Percentiles rank a stretch among this genome's conserved stretches.
Conservation (phyloP, 2,113 vertebrate genomes). For the Rhinolophus ferrumequinum region DNA sequence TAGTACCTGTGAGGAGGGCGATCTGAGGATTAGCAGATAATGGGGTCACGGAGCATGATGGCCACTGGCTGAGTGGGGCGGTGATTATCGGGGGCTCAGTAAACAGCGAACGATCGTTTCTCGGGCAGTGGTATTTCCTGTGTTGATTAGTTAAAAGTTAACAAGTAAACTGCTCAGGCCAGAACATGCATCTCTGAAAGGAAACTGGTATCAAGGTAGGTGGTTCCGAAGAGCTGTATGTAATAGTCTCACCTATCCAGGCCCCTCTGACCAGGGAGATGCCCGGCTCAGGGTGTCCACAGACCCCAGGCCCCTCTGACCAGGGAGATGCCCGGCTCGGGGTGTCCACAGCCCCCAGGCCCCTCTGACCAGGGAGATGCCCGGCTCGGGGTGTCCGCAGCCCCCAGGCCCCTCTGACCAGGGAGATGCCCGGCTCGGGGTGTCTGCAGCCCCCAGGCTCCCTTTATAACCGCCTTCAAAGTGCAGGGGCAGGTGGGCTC, state of each 20-base stretch:
- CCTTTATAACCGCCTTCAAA: accelerated
- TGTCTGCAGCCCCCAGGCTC: neutral
- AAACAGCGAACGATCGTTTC: accelerated
- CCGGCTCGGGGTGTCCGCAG: neutral
- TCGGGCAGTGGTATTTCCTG: neutral
- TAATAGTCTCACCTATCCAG: neutral
- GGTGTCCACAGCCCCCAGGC: neutral
- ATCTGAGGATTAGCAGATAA: no score
- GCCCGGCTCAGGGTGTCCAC: neutral
- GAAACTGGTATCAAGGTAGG: neutral
- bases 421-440: no score
- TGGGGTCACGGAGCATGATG: accelerated
- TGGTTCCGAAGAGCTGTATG: no score
- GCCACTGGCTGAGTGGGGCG: neutral
- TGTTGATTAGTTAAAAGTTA: neutral
- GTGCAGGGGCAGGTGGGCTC: neutral
- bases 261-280: neutral
- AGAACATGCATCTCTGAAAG: neutral
- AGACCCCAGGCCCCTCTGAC: neutral
- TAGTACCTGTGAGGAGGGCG: accelerated
- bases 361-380: neutral
- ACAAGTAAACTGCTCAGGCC: no score
- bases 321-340: no score
- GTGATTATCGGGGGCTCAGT: neutral
- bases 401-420: neutral